Percentiles rank a stretch among this genome's conserved stretches.
These are phyloP conservation scores for Philhelius pedissequus DNA, from an alignment of 2,888 invertebrate genomes.

Conservation along the genomic window DNA sequence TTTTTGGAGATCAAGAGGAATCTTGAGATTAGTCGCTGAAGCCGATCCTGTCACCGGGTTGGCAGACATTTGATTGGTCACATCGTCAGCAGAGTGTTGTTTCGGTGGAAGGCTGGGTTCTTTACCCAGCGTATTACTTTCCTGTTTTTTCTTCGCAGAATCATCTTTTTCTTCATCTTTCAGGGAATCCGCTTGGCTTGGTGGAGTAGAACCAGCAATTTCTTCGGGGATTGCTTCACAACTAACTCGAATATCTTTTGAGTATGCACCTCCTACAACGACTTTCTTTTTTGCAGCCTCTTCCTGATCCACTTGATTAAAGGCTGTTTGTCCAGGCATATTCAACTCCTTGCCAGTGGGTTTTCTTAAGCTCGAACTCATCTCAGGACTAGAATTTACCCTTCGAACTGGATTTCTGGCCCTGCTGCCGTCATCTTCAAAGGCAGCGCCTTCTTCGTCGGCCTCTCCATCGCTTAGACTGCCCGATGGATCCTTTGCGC, in stretches of 20 bases:
- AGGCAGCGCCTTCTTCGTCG: constrained; percentile 79
- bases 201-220: constrained; percentile 88
- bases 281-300: constrained; percentile 80
- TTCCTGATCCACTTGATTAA: constrained; percentile 71
- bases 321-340: constrained; percentile 40
- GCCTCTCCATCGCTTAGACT: constrained; percentile 78
- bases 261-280: constrained; percentile 78
- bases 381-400: constrained; percentile 95
- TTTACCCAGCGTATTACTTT: constrained; percentile 1
- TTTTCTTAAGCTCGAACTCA: constrained; percentile 91
- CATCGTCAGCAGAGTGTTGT: constrained; percentile 78
- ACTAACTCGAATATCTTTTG: constrained; percentile 90
- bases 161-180: constrained; percentile 69
- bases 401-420: constrained; percentile 91
- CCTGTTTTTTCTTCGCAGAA: constrained; percentile 8
- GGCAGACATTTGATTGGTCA: constrained; percentile 70
- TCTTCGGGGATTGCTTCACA: constrained; percentile 96
- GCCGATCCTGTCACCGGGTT: constrained; percentile 74
- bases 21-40: constrained; percentile 74
- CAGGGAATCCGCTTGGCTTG: constrained; percentile 79
- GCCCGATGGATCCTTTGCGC: constrained; percentile 76
- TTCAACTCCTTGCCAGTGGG: constrained; percentile 69
- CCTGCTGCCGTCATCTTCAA: constrained; percentile 78
- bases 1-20: constrained; percentile 70
- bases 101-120: constrained; percentile 74